A percentile compares a stretch with the other conserved stretches of the same genome.
These are phyloP conservation scores for Pomatostomus ruficeps DNA, from an alignment of 2,113 vertebrate genomes.

Conservation along the genomic window DNA sequence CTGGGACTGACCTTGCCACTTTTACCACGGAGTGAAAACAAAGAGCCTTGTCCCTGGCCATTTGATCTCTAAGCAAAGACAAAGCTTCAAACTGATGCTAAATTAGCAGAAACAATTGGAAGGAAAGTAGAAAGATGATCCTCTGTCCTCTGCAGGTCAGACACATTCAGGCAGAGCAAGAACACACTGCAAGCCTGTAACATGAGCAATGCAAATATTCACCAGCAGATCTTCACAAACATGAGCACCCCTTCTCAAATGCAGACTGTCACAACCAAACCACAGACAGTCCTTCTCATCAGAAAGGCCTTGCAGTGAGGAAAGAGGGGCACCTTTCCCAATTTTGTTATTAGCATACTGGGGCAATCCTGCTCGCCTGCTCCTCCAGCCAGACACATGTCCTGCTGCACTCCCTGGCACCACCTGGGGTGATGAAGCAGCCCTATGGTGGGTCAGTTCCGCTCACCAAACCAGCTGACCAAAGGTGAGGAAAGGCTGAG, in stretches of 20 bases:
- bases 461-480: neutral
- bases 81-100: neutral
- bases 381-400: neutral
- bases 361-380: neutral
- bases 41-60: neutral
- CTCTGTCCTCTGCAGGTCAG: conserved; percentile 7
- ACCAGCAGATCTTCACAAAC: neutral
- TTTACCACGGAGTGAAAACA: neutral
- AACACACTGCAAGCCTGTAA: neutral
- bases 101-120: conserved; percentile 14
- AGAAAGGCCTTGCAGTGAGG: neutral
- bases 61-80: conserved; percentile 9
- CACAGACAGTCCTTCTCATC: neutral
- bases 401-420: neutral
- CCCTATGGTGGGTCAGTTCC: neutral
- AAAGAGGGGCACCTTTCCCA: neutral
- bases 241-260: neutral
- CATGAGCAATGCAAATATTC: neutral
- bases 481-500: neutral
- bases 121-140: conserved; percentile 19
- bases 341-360: neutral
- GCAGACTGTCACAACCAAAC: neutral
- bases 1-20: neutral
- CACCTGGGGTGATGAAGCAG: neutral
- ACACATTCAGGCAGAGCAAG: neutral